These are phyloP conservation scores for Catalaphyllia jardinei DNA, from an alignment of 64 coral and sea anemone species.

Conservation along the genomic window DNA sequence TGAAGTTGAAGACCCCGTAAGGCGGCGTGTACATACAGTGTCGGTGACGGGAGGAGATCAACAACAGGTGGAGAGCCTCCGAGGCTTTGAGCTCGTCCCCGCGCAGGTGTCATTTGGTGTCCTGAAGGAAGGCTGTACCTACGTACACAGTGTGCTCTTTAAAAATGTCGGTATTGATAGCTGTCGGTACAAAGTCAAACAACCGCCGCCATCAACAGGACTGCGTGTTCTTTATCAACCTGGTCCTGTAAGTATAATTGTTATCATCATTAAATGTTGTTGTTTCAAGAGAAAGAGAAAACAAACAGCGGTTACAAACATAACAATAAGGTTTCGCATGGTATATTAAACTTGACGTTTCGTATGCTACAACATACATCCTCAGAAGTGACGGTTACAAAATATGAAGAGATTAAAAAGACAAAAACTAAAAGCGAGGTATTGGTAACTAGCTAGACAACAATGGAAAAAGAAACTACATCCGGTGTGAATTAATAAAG, in stretches of 20 bases:
- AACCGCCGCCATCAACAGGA: conserved; percentile 90
- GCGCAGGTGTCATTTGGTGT: conserved; percentile 88
- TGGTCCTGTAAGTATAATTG: conserved; percentile 69
- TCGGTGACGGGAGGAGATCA: conserved; percentile 81
- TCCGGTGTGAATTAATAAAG: too few relatives aligned
- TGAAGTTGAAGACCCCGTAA: conserved; percentile 67
- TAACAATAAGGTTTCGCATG: too few relatives aligned
- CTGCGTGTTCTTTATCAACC: conserved; percentile 85
- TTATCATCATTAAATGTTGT: background rate
- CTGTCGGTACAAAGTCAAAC: conserved; percentile 90
- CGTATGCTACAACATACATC: too few relatives aligned
- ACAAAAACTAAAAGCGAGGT: too few relatives aligned
- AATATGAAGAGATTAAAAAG: too few relatives aligned
- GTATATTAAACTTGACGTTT: too few relatives aligned
- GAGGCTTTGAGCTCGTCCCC: conserved; percentile 88
- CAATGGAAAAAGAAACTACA: too few relatives aligned
- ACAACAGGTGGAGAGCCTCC: conserved; percentile 24
- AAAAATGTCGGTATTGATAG: conserved; percentile 95
- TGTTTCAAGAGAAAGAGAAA: too few relatives aligned
- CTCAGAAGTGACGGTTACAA: too few relatives aligned
- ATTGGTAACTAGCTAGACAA: too few relatives aligned
- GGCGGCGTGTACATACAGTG: conserved; percentile 88
- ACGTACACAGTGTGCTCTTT: conserved; percentile 69
- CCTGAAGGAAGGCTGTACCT: conserved; percentile 90
- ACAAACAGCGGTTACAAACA: too few relatives aligned